phyloP scores from a whole-genome alignment of 2,797 vertebrate genomes.

The Pogonophryne albipinna region DNA sequence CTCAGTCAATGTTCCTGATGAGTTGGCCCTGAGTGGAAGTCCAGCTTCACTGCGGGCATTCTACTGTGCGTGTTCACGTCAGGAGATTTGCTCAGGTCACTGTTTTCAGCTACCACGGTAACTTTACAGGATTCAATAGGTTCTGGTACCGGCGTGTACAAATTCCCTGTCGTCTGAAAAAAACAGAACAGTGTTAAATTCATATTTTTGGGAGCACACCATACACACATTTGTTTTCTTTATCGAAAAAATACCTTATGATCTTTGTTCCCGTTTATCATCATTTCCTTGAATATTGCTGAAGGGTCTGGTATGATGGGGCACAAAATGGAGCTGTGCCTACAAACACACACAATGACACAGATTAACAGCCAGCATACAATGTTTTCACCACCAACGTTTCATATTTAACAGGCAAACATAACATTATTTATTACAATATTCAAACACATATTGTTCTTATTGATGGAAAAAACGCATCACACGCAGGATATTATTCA shows the following conservation, averaged over 20 bases:
- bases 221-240: not conserved
- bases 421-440: not conserved
- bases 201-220: not conserved
- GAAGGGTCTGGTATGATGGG: conserved; percentile 68
- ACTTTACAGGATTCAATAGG: conserved; percentile 24
- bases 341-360: conserved; percentile 19
- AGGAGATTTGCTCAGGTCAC: accelerated
- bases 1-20: conserved; percentile 1
- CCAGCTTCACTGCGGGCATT: not conserved
- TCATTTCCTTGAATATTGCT: conserved; percentile 67
- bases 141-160: conserved; percentile 44
- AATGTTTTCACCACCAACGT: not conserved
- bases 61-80: not conserved
- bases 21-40: not conserved
- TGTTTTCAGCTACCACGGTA: not conserved
- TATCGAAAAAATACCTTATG: conserved; percentile 38
- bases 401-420: not conserved
- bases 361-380: not conserved
- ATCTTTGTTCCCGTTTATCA: conserved; percentile 60
- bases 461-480: not conserved
- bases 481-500: not conserved
- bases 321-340: conserved; percentile 61
- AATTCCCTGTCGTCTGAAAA: not conserved
- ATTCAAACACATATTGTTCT: not conserved
- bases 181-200: not conserved